phyloP scores from a whole-genome alignment of 2,113 vertebrate genomes.

The Nesoenas mayeri region DNA sequence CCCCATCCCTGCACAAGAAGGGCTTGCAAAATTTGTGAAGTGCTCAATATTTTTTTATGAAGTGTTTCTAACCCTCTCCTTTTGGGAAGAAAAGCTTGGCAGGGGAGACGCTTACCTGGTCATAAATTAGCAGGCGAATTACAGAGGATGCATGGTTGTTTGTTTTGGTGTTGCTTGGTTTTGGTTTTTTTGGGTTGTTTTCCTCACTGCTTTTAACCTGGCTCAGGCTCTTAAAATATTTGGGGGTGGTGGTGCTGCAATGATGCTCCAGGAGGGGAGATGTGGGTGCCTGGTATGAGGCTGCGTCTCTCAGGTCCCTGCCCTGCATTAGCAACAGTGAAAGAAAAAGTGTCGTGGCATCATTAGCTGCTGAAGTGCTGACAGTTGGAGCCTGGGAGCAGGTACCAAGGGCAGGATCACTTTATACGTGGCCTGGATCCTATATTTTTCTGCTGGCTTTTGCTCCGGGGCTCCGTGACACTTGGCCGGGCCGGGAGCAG shows the following conservation, averaged over 20 bases:
- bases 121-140: not conserved
- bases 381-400: not conserved
- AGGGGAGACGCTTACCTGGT: not conserved
- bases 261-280: not conserved
- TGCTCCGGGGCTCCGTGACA: not conserved
- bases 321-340: not conserved
- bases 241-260: not conserved
- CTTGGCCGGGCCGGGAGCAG: not conserved
- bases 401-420: not conserved
- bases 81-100: not conserved
- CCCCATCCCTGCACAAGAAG: not conserved
- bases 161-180: no score
- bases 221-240: not conserved
- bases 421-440: not conserved
- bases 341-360: not conserved
- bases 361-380: not conserved
- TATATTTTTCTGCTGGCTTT: not conserved
- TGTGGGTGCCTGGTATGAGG: rapidly evolving
- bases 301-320: not conserved
- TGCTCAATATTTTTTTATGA: not conserved
- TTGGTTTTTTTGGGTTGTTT: not conserved
- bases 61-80: not conserved
- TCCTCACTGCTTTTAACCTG: not conserved
- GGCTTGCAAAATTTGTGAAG: not conserved
- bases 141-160: not conserved